Evolutionary conservation across 2,113 vertebrate species (phyloP).

Genomic region (Scalopus aquaticus): DNA sequence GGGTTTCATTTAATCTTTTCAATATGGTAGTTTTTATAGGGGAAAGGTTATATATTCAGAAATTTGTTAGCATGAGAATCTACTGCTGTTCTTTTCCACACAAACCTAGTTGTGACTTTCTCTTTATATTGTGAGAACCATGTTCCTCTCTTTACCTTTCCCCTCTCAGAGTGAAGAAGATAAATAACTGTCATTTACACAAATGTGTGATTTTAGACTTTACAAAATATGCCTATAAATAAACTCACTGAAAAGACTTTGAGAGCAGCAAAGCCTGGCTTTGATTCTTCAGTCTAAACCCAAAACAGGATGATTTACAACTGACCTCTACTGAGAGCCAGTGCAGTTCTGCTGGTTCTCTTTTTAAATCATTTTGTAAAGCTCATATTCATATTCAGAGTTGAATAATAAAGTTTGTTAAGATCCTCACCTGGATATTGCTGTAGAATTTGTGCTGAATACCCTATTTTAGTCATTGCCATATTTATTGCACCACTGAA

Average conservation of each 20-base stretch:
- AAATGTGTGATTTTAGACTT: conserved; percentile 23
- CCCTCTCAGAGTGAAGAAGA: not conserved
- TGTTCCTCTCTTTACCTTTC: not conserved
- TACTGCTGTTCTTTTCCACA: not conserved
- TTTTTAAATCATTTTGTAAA: conserved; percentile 18
- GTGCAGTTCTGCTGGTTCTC: not conserved
- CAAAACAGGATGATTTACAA: not conserved
- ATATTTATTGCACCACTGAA: conserved; percentile 71
- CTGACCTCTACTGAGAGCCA: not conserved
- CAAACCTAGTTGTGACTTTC: not conserved
- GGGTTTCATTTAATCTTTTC: conserved; percentile 56
- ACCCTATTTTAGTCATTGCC: conserved; percentile 63
- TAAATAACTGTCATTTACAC: conserved; percentile 16
- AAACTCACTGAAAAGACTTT: conserved; percentile 31
- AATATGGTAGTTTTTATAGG: conserved; percentile 36
- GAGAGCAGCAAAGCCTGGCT: not conserved
- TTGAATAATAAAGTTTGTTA: conserved; percentile 52
- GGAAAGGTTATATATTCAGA: conserved; percentile 43
- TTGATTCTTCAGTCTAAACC: conserved; percentile 27
- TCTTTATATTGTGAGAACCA: not conserved
- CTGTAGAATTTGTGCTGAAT: conserved; percentile 46
- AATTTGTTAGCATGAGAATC: conserved; percentile 17
- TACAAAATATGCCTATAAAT: conserved; percentile 44
- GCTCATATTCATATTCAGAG: conserved; percentile 51
- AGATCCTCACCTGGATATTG: not conserved